Conservation (phyloP, 2,888 invertebrate species). For the Pandemis cinnamomeana region DNA sequence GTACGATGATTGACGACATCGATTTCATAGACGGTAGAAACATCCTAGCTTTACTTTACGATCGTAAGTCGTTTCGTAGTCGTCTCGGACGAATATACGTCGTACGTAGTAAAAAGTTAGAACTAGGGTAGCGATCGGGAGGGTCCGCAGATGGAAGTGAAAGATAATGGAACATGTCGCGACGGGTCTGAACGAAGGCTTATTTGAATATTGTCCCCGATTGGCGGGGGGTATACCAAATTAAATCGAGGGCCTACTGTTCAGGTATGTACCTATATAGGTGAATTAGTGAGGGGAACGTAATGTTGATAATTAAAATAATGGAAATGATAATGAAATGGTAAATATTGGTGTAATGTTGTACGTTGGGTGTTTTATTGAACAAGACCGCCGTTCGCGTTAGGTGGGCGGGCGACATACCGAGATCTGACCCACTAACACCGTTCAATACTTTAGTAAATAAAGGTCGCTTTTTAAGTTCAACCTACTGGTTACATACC, state of each 20-base stretch:
- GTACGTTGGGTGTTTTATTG: background rate
- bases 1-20: too few species aligned
- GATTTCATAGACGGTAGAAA: too few species aligned
- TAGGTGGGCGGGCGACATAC: too few species aligned
- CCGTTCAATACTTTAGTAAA: too few species aligned
- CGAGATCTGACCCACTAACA: too few species aligned
- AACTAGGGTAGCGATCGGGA: constrained; percentile 50
- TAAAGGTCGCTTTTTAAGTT: too few species aligned
- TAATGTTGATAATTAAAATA: constrained; percentile 30
- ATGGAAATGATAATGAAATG: constrained; percentile 23
- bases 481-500: too few species aligned
- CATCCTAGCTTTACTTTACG: background rate
- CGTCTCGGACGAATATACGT: background rate
- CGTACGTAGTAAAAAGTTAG: constrained; percentile 12
- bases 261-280: constrained; percentile 57
- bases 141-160: constrained; percentile 73
- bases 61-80: background rate
- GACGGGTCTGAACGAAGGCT: constrained; percentile 80
- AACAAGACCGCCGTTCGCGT: background rate
- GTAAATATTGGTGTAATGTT: constrained; percentile 6
- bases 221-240: constrained; percentile 76
- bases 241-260: constrained; percentile 74
- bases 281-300: constrained; percentile 33
- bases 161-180: constrained; percentile 79
- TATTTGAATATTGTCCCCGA: constrained; percentile 82